These are phyloP conservation scores for Rostratula benghalensis DNA, from an alignment of 2,113 vertebrate species.

Conservation along the genomic window DNA sequence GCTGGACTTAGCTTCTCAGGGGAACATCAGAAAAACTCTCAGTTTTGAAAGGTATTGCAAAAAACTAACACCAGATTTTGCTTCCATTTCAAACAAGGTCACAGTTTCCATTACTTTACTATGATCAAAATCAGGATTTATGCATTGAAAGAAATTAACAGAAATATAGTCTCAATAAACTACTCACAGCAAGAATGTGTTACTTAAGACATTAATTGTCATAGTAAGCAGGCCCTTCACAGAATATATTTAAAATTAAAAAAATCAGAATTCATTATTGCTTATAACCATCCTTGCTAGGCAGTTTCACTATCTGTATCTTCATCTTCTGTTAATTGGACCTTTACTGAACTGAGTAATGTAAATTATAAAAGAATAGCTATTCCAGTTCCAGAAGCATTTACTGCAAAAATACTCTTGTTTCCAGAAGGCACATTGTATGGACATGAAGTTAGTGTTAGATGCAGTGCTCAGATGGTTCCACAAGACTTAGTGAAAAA, in stretches of 20 bases:
- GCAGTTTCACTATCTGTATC: background rate
- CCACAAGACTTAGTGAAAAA: background rate
- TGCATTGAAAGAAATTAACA: background rate
- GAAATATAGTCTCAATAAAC: constrained; percentile 7
- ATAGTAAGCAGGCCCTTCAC: background rate
- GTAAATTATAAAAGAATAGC: too few relatives aligned
- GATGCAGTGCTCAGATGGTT: background rate
- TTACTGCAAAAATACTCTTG: background rate
- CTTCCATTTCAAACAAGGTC: background rate
- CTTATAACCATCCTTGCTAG: background rate
- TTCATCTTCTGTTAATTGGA: background rate
- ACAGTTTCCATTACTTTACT: background rate
- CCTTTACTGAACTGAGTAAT: background rate
- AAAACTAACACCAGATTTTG: background rate
- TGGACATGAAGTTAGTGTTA: background rate
- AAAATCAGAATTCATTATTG: background rate
- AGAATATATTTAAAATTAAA: background rate
- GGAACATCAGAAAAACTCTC: background rate
- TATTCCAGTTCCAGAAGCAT: background rate
- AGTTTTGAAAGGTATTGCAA: background rate
- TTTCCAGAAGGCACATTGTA: background rate
- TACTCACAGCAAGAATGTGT: background rate
- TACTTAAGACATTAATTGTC: background rate
- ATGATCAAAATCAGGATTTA: constrained; percentile 2
- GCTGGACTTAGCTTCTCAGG: background rate